Evolutionary conservation across 2,797 vertebrate species (phyloP).

Genomic region (Amphiprion clarkii): DNA sequence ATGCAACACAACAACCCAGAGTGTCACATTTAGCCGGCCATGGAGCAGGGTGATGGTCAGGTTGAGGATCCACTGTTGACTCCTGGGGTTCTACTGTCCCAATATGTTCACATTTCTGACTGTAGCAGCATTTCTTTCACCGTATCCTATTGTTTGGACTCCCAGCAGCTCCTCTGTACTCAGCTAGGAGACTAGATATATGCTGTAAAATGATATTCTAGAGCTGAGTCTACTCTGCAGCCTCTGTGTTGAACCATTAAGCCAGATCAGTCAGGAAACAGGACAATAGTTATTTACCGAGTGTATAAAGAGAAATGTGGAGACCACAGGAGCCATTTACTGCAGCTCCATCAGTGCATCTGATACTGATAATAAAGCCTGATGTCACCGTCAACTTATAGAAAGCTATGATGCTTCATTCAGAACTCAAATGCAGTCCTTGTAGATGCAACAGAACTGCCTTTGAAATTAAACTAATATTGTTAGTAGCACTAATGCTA

Average conservation of each 20-base stretch:
- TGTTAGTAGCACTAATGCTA: too few species aligned
- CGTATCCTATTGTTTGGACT: background rate
- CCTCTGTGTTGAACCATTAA: constrained; percentile 9
- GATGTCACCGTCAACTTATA: constrained; percentile 13
- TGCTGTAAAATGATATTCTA: background rate
- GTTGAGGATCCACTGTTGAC: constrained; percentile 18
- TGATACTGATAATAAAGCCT: constrained; percentile 16
- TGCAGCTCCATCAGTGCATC: constrained; percentile 5
- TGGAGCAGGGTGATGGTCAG: constrained; percentile 39
- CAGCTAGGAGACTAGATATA: background rate
- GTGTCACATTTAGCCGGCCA: constrained; percentile 26
- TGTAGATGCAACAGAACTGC: background rate
- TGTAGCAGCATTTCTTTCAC: background rate
- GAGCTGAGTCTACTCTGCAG: background rate
- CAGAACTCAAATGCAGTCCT: background rate
- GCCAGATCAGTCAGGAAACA: constrained; percentile 9
- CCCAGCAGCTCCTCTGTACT: background rate
- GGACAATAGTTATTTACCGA: constrained; percentile 7
- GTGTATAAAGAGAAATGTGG: constrained; percentile 8
- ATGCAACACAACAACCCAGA: constrained; percentile 42
- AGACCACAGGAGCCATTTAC: constrained; percentile 6
- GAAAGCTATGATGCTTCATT: background rate
- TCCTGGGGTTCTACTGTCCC: background rate
- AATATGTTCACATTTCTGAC: background rate
- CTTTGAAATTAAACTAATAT: background rate